Conservation (phyloP, 2,888 invertebrate species). For the Cremastobaeus sp. region DNA sequence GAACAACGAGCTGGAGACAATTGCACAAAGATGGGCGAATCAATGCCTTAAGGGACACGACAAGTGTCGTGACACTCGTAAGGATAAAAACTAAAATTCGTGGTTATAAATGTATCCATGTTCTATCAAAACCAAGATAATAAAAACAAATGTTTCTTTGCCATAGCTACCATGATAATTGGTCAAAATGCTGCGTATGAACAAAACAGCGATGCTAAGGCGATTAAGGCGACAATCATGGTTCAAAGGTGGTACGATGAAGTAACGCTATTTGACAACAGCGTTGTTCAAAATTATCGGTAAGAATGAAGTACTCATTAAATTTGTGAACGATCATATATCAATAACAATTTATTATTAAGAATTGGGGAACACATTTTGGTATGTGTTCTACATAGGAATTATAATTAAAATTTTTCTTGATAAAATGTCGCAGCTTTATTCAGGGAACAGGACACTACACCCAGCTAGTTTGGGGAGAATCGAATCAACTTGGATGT, state of each 20-base stretch:
- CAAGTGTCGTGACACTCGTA: constrained; percentile 17
- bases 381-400: too few relatives aligned
- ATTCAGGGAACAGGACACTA: too few relatives aligned
- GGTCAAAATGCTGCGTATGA: constrained; percentile 17
- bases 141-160: background rate
- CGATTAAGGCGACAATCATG: background rate
- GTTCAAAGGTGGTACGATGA: constrained; percentile 38
- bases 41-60: constrained; percentile 20
- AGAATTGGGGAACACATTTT: too few relatives aligned
- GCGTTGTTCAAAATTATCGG: too few relatives aligned
- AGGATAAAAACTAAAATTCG: background rate
- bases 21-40: constrained; percentile 27
- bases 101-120: background rate
- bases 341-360: too few relatives aligned
- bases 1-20: constrained; percentile 21
- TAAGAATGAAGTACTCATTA: too few relatives aligned
- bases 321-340: too few relatives aligned
- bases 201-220: background rate
- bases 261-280: constrained; percentile 13
- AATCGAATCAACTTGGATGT: constrained; percentile 78
- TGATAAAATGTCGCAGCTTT: too few relatives aligned
- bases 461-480: constrained; percentile 80
- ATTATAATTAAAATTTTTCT: too few relatives aligned
- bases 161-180: background rate
- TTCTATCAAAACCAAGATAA: background rate